Conservation (phyloP, 2,797 vertebrate species). For the Tadarida brasiliensis region DNA sequence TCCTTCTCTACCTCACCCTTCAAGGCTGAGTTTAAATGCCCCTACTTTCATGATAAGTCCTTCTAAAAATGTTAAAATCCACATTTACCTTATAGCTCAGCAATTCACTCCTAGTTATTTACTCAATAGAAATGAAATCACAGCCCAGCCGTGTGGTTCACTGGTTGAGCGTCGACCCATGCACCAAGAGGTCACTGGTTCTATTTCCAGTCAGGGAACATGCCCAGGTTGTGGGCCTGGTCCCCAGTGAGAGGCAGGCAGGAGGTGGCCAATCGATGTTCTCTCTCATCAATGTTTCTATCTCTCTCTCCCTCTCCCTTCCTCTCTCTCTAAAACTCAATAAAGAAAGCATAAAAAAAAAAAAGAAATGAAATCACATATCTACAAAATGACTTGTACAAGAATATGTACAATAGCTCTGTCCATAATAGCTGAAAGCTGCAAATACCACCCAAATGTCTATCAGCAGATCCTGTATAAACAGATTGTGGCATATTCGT, state of each 20-base stretch:
- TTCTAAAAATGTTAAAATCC: not conserved
- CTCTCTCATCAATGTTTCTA: too few relatives aligned
- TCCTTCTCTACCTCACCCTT: not conserved
- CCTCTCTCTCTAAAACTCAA: too few relatives aligned
- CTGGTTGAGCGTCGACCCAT: too few relatives aligned
- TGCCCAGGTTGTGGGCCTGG: too few relatives aligned
- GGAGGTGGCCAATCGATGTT: too few relatives aligned
- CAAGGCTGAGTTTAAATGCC: not conserved
- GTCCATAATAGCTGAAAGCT: not conserved
- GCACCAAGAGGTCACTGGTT: too few relatives aligned
- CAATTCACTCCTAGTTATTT: slow-evolving; percentile 1
- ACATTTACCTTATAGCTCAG: not conserved
- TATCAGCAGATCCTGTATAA: not conserved
- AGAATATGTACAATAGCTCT: not conserved
- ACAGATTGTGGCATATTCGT: not conserved
- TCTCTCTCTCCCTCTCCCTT: too few relatives aligned
- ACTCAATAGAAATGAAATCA: not conserved
- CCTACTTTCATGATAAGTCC: not conserved
- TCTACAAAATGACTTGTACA: not conserved
- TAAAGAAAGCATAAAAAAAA: too few relatives aligned
- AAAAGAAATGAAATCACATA: not conserved
- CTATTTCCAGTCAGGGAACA: too few relatives aligned
- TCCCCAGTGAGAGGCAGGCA: too few relatives aligned
- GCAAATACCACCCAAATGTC: not conserved
- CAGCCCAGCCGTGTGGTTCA: too few relatives aligned